Evolutionary conservation across 2,113 vertebrate species (phyloP), one percentile per base, ranked within the genome.

Genomic region (Trinectes maculatus): DNA sequence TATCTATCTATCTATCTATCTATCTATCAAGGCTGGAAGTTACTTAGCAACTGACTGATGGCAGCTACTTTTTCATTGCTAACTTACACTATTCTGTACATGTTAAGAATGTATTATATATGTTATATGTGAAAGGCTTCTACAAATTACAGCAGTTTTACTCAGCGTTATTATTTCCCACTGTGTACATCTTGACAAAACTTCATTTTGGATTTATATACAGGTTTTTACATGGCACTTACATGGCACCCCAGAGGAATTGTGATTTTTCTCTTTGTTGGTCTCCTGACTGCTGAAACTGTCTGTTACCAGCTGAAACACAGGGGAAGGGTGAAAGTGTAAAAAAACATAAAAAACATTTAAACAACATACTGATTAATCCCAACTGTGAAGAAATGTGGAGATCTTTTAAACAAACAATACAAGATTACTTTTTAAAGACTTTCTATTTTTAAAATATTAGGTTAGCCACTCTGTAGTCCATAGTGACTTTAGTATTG

Each of bases 251-350:
- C 97, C 94, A 5, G 96, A 97, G 70, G 96, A 98, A 86, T 95
- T 98, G 63, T 95, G 93, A 87, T 98, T 98, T 87, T 98, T 98
- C 82, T 98, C 96, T 88, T 98, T 98, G 94, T 98, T 98, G 88
- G 94, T 96, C 75, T 98, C 95, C 79, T 96, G 96, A 77, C 96
- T 95, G 42, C 92, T 96, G 89, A 96, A 95, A 90, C 95, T 97
- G 59, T 99, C 97, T 68, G 95, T 96, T 79, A 98, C 93, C 89
- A 98, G 80, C 97, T 99, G 85, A 92, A 93, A 70, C 4, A 56
- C 6, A 59, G 5, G n/a, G 1, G 6, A 22, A 6, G 29, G n/a
- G 37, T 1, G 8, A 6, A 28, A 12, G 39, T 7, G 26, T 43
- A n/a, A n/a, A n/a, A n/a, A n/a, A n/a, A n/a, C n/a, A n/a, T n/a